Evolutionary conservation across 2,888 invertebrate genomes (phyloP).

Genomic region (Eilema depressum): DNA sequence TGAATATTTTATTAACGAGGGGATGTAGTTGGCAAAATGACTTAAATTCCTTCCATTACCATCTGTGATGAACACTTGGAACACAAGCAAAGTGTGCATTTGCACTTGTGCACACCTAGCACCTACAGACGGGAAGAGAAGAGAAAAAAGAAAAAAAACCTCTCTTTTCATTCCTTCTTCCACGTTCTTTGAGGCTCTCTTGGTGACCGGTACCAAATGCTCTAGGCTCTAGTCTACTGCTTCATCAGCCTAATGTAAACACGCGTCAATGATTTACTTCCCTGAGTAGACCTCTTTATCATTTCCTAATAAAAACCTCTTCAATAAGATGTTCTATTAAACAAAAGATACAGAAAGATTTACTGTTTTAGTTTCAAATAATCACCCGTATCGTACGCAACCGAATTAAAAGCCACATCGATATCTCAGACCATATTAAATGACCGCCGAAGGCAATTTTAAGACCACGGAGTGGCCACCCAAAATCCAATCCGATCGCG

Average conservation of each 20-base stretch:
- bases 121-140: neutral
- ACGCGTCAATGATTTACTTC: no score
- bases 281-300: neutral
- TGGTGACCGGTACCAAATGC: no score
- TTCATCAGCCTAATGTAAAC: neutral
- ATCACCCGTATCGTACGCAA: conserved; percentile 9
- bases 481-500: conserved; percentile 48
- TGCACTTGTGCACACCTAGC: no score
- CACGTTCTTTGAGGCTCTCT: no score
- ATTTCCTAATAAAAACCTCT: neutral
- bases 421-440: conserved; percentile 5
- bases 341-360: conserved; percentile 1
- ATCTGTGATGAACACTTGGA: no score
- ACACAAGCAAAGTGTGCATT: no score
- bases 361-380: neutral
- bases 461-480: conserved; percentile 38
- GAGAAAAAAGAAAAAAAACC: neutral
- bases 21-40: no score
- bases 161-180: no score
- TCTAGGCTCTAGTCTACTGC: neutral
- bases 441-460: conserved; percentile 3
- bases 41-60: no score
- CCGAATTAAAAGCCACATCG: neutral
- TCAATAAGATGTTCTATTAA: neutral
- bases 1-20: no score